Conservation (phyloP, 1,140 invertebrate genomes). For the Amphibalanus amphitrite region DNA sequence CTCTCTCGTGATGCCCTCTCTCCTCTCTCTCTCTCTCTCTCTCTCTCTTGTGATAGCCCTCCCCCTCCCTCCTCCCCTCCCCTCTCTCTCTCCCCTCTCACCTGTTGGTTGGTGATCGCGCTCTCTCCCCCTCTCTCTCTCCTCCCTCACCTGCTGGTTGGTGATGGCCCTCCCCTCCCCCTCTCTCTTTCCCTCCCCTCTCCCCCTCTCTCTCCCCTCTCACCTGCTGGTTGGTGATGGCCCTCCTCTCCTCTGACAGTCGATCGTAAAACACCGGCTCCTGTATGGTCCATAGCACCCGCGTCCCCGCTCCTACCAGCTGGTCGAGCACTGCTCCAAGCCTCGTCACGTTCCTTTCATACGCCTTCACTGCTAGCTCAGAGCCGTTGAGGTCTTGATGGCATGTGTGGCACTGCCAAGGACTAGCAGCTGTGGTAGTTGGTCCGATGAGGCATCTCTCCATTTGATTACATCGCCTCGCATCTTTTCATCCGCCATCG, state of each 20-base stretch:
- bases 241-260: conserved; percentile 23
- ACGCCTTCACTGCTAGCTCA: conserved; percentile 25
- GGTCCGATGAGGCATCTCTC: conserved; percentile 12
- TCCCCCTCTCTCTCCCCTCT: no score
- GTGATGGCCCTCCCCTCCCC: conserved; percentile 30
- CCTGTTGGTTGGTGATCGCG: conserved; percentile 33
- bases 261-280: conserved; percentile 32
- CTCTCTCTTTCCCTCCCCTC: no score
- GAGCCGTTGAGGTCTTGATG: conserved; percentile 54
- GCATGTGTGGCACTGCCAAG: conserved; percentile 55
- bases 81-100: no score
- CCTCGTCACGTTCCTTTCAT: conserved; percentile 21
- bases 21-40: no score
- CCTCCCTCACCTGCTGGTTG: no score
- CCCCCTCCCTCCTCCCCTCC: no score
- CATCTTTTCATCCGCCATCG: background rate
- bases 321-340: conserved; percentile 20
- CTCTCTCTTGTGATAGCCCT: no score
- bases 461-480: background rate
- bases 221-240: conserved; percentile 32
- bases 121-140: no score
- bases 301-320: conserved; percentile 18
- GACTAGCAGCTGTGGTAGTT: conserved; percentile 56
- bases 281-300: conserved; percentile 35
- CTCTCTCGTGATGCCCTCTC: no score